Conservation (phyloP, 1,140 invertebrate genomes). For the Philopotamus ludificatus region DNA sequence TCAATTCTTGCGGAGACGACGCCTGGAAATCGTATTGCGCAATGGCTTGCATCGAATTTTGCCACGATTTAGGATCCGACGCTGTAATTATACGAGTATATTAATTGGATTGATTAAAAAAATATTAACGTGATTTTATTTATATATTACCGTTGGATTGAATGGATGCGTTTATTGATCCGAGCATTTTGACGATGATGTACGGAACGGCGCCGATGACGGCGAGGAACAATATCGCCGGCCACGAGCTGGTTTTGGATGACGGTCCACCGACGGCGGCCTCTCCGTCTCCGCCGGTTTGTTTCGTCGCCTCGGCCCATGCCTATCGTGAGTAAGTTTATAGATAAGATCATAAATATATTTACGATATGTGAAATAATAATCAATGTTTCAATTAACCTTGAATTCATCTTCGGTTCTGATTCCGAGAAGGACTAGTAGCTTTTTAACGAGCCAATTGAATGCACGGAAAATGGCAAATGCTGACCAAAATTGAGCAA, state of each 20-base stretch:
- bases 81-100: conserved; percentile 52
- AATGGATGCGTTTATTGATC: conserved; percentile 57
- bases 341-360: conserved; percentile 41
- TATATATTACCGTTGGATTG: conserved; percentile 56
- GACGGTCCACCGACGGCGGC: conserved; percentile 45
- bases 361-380: no score
- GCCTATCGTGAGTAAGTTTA: conserved; percentile 45
- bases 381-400: conserved; percentile 44
- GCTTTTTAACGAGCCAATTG: conserved; percentile 76
- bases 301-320: conserved; percentile 61
- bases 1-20: conserved; percentile 72
- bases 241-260: conserved; percentile 61
- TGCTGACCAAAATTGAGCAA: conserved; percentile 81
- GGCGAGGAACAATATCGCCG: conserved; percentile 78
- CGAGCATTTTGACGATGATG: conserved; percentile 84
- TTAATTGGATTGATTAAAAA: no score
- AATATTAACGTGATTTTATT: no score
- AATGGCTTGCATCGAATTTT: conserved; percentile 69
- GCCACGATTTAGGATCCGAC: conserved; percentile 66
- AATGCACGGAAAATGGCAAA: conserved; percentile 78
- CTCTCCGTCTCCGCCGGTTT: conserved; percentile 51
- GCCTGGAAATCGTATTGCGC: conserved; percentile 77
- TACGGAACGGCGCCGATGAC: conserved; percentile 88
- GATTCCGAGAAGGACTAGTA: conserved; percentile 68
- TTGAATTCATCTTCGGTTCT: conserved; percentile 53